A percentile compares a stretch with the other conserved stretches of the same genome.
Evolutionary conservation across 1,140 invertebrate genomes (phyloP).

Genomic region (Gryllus bimaculatus): DNA sequence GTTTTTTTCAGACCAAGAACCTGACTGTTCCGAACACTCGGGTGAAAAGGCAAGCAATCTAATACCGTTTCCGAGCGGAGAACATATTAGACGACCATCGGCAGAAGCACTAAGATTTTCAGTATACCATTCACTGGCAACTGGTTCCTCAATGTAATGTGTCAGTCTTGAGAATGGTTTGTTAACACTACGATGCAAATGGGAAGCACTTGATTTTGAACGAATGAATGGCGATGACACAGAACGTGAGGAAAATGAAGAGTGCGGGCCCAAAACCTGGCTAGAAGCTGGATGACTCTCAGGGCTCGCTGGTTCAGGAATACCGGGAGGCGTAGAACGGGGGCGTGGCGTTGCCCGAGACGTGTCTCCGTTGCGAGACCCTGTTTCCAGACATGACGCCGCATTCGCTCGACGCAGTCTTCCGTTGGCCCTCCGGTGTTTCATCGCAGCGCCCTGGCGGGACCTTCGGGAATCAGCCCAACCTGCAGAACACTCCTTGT

Average conservation of each 20-base stretch:
- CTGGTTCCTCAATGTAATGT: conserved; percentile 78
- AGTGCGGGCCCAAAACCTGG: too few species aligned
- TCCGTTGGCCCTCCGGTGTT: too few species aligned
- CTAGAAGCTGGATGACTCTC: too few species aligned
- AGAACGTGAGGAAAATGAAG: too few species aligned
- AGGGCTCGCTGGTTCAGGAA: too few species aligned
- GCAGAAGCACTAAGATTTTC: conserved; percentile 80
- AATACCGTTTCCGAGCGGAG: conserved; percentile 76
- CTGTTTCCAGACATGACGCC: too few species aligned
- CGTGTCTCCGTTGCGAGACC: too few species aligned
- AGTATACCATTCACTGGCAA: conserved; percentile 76
- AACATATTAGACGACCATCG: conserved; percentile 80
- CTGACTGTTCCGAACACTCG: conserved; percentile 66
- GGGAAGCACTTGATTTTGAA: background rate
- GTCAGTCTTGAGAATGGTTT: conserved; percentile 68
- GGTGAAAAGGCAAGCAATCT: conserved; percentile 69
- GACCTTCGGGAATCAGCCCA: background rate
- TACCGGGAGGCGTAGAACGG: too few species aligned
- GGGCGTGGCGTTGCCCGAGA: too few species aligned
- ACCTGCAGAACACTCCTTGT: conserved; percentile 32
- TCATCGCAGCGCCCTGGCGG: too few species aligned
- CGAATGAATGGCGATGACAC: too few species aligned
- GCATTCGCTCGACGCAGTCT: too few species aligned
- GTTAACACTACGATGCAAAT: conserved; percentile 33
- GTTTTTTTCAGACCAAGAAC: conserved; percentile 47